phyloP scores from a whole-genome alignment of 2,113 vertebrate genomes.

The Pseudopipra pipra region DNA sequence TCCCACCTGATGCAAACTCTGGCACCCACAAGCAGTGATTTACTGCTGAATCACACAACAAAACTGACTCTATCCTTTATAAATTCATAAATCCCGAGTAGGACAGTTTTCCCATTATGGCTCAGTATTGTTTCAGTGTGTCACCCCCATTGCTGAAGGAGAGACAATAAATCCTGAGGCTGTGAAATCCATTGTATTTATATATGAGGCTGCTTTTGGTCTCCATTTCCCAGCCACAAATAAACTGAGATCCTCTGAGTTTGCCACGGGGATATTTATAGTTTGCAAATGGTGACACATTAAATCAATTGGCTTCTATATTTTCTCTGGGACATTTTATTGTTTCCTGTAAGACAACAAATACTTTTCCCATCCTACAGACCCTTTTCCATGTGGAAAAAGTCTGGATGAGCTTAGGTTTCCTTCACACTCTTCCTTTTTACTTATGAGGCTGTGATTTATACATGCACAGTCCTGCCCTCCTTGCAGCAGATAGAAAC shows the following conservation, averaged over 20 bases:
- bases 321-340: slow-evolving; percentile 18
- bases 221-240: slow-evolving; percentile 33
- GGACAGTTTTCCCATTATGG: slow-evolving; percentile 50
- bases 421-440: not conserved
- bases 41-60: not conserved
- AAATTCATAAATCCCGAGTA: slow-evolving; percentile 45
- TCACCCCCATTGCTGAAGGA: slow-evolving; percentile 3
- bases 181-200: slow-evolving; percentile 43
- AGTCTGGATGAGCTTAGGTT: not conserved
- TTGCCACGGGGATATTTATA: slow-evolving; percentile 27
- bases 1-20: not conserved
- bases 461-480: not conserved
- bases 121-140: slow-evolving; percentile 37
- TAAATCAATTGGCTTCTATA: slow-evolving; percentile 9
- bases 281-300: slow-evolving; percentile 32
- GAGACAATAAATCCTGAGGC: slow-evolving; percentile 31
- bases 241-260: slow-evolving; percentile 19
- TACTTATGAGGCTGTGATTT: not conserved
- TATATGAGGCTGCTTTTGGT: slow-evolving; percentile 24
- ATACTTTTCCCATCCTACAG: not conserved
- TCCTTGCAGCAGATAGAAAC: not conserved
- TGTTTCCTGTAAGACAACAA: not conserved
- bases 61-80: slow-evolving; percentile 22
- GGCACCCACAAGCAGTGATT: slow-evolving; percentile 27
- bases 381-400: not conserved